Conservation (phyloP, 1,140 invertebrate genomes). For the Venturia canescens region DNA sequence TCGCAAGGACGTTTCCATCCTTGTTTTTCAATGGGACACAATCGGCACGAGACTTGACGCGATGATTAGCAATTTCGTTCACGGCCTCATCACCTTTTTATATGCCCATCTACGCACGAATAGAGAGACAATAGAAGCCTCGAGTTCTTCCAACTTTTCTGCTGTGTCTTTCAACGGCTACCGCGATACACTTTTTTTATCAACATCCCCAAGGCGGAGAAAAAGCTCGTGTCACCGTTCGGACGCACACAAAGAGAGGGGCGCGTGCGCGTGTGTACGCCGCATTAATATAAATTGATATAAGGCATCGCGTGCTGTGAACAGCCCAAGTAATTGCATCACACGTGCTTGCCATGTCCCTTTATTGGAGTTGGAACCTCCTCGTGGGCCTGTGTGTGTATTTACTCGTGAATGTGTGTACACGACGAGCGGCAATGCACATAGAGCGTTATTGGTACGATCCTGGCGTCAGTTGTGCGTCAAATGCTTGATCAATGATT, state of each 20-base stretch:
- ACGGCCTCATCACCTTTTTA: no score
- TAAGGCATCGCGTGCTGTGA: conserved; percentile 13
- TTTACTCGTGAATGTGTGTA: neutral
- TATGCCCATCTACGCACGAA: no score
- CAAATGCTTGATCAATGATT: conserved; percentile 23
- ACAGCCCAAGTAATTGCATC: conserved; percentile 1
- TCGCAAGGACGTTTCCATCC: no score
- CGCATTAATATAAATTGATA: conserved; percentile 17
- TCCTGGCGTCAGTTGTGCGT: neutral
- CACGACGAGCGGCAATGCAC: neutral
- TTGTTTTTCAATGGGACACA: no score
- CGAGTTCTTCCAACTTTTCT: no score
- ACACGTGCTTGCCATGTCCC: conserved; percentile 3
- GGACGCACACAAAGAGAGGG: no score
- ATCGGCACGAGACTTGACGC: no score
- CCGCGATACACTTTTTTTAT: neutral
- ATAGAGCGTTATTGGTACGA: conserved; percentile 4
- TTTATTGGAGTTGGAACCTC: neutral
- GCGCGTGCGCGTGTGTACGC: neutral
- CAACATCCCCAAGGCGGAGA: neutral
- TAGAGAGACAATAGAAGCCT: no score
- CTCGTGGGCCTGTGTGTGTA: conserved; percentile 1
- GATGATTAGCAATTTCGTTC: no score
- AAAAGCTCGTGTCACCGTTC: neutral
- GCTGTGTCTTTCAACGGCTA: no score